These are phyloP conservation scores for Nannoperca australis DNA, from an alignment of 2,797 vertebrate genomes.

Conservation along the genomic window DNA sequence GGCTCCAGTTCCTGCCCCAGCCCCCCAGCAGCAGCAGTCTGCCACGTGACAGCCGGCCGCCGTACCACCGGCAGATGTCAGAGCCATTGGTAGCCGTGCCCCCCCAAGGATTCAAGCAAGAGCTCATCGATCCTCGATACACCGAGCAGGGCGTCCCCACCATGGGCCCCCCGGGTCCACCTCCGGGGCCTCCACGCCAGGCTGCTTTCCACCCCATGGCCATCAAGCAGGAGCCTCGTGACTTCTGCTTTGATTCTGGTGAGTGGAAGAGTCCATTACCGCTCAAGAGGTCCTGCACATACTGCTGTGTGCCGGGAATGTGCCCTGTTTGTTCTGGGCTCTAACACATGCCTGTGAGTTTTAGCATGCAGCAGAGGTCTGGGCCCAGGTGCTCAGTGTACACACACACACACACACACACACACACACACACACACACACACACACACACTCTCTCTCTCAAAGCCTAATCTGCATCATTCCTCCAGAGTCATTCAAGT, in stretches of 20 bases:
- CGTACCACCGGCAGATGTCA: slow-evolving; percentile 95
- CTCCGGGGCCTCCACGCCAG: slow-evolving; percentile 75
- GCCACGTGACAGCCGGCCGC: slow-evolving; percentile 88
- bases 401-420: slow-evolving; percentile 25
- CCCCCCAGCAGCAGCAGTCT: slow-evolving; percentile 74
- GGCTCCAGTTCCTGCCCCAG: slow-evolving; percentile 88
- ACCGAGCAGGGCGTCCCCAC: slow-evolving; percentile 88
- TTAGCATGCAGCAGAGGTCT: slow-evolving; percentile 68
- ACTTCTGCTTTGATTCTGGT: slow-evolving; percentile 98
- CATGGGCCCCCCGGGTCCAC: slow-evolving; percentile 83
- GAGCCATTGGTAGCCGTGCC: slow-evolving; percentile 92
- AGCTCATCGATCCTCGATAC: slow-evolving; percentile 92
- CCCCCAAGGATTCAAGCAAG: slow-evolving; percentile 94
- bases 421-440: slow-evolving; percentile 20
- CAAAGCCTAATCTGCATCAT: slow-evolving; percentile 44
- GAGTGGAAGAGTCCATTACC: slow-evolving; percentile 59
- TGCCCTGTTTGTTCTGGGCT: slow-evolving; percentile 73
- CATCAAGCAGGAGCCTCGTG: slow-evolving; percentile 96
- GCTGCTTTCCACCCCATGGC: slow-evolving; percentile 91
- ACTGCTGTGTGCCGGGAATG: too few relatives aligned
- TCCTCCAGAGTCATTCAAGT: slow-evolving; percentile 52
- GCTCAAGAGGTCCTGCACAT: neutral
- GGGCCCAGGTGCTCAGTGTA: slow-evolving; percentile 50
- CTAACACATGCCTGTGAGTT: slow-evolving; percentile 75
- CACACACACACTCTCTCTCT: slow-evolving; percentile 9